Evolutionary conservation across 1,140 invertebrate genomes (phyloP).

Genomic region (Ceratina australensis): DNA sequence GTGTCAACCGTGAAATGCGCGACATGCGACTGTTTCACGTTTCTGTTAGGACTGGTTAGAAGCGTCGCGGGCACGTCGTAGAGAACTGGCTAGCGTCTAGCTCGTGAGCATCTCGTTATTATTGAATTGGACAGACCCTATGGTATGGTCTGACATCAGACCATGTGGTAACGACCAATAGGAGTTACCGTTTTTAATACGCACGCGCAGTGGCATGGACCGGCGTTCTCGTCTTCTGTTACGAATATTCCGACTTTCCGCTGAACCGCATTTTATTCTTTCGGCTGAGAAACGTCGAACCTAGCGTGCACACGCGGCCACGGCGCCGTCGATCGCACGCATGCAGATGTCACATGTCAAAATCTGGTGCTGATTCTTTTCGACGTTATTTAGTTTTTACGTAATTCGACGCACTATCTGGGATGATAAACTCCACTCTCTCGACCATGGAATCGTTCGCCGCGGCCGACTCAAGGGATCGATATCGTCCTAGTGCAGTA

Average conservation of each 20-base stretch:
- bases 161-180: constrained; percentile 77
- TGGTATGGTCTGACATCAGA: constrained; percentile 80
- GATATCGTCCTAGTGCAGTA: constrained; percentile 20
- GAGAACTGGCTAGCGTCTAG: constrained; percentile 73
- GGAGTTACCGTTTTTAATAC: constrained; percentile 43
- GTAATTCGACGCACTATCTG: constrained; percentile 37
- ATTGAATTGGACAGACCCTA: constrained; percentile 77
- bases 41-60: constrained; percentile 1
- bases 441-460: constrained; percentile 4
- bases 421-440: constrained; percentile 17
- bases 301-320: not conserved
- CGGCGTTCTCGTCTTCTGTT: constrained; percentile 30
- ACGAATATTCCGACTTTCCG: constrained; percentile 18
- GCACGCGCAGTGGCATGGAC: constrained; percentile 65
- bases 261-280: not conserved
- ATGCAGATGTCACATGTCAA: constrained; percentile 54
- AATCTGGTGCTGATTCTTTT: too few species aligned
- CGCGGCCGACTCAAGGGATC: not conserved
- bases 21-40: constrained; percentile 10
- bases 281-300: not conserved
- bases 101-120: constrained; percentile 74
- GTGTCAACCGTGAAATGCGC: not conserved
- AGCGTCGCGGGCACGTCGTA: constrained; percentile 59
- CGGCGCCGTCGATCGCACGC: constrained; percentile 1
- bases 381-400: constrained; percentile 18